Base-by-base conservation (phyloP, 2,113 vertebrate genomes). In the Acinonyx jubatus region DNA sequence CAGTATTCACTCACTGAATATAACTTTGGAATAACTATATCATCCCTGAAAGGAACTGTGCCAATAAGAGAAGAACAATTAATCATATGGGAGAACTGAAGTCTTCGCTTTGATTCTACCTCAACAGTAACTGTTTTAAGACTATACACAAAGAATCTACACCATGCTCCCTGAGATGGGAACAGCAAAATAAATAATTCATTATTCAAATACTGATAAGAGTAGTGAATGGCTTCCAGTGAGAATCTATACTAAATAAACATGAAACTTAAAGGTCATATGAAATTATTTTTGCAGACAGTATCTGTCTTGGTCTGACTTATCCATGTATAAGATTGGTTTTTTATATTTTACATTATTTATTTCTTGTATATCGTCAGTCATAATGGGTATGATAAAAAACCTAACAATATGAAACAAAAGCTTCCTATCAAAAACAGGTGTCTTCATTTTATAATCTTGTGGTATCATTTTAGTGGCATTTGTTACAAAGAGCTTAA, bases 121-220 rank as follows among this genome's bases (percentile, higher is more conserved):
- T 84, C 16, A 12, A 76, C 19, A 93, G 11, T 21, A 90, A 18
- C n/a, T 57, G 90, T 12, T 83, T 27, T 36, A 87, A 36, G 69
- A 33, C 21, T 38, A 90, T 41, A 85, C 25, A 90, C 5, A 81
- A 48, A 91, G 10, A 93, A 71, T 21, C 11, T 63, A 78, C 8
- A 81, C 45, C 82, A 9, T 33, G 16, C 36, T 73, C 23, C 63
- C 29, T 81, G 52, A 11, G 21, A 79, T 6, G 21, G 41, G 14
- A 92, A 15, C 33, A 87, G 29, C 0, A 1, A 93, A 97, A 97
- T 97, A 98, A 97, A 89, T 91, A 95, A 94, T 89, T 69, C 8
- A 21, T 88, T 95, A 95, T 97, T 63, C 61, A 92, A 94, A 94
- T 81, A 97, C 91, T 98, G 91, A 94, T 87, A 91, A 8, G 80